Evolutionary conservation across 2,888 invertebrate genomes (phyloP), one percentile per base, ranked within the genome.

Genomic region (Caenorhabditis sinica): DNA sequence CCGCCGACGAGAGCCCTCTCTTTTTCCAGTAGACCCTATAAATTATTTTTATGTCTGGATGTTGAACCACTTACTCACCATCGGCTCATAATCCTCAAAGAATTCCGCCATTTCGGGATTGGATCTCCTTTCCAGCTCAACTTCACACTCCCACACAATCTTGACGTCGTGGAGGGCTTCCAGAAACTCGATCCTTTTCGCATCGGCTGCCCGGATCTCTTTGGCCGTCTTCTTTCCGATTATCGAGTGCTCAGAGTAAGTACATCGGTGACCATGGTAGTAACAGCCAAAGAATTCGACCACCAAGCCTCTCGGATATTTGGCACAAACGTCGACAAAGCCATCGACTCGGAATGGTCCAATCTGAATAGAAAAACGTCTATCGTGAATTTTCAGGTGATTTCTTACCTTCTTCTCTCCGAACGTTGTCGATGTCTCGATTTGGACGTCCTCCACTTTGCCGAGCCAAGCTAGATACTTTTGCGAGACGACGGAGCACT

Each of bases 231-330:
- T 60, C 9, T 66, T 36, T 49, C 77, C 40, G 13, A 77, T 63
- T 0, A 83, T 33, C 15, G 72, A 66, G 30, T 77, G 61, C 2
- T 72, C 72, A 4, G 77, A 49, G 40, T 74, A 83, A 0, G 49
- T 43, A n/a, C 83, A 83, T 1, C 69, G 53, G 58, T 80, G 74
- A n/a, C 69, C 83, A 51, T 83, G 83, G 45, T 63, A 83, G 33
- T 80, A 83, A 33, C 83, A 80, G 11, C 83, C 83, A n/a, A 73
- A 49, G 23, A 69, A 49, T 20, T 68, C 68, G n/a, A 68, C 33
- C 3, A 68, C 36, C 9, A 49, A 36, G 8, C 68, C 53, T 17
- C 49, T 20, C 20, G 51, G 33, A 11, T 36, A 68, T 15, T 53
- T 30, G n/a, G 4, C 6, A 33, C 68, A 51, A 20, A 11, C 6